Conservation (phyloP, 2,888 invertebrate genomes). For the Oxycera nigricornis region DNA sequence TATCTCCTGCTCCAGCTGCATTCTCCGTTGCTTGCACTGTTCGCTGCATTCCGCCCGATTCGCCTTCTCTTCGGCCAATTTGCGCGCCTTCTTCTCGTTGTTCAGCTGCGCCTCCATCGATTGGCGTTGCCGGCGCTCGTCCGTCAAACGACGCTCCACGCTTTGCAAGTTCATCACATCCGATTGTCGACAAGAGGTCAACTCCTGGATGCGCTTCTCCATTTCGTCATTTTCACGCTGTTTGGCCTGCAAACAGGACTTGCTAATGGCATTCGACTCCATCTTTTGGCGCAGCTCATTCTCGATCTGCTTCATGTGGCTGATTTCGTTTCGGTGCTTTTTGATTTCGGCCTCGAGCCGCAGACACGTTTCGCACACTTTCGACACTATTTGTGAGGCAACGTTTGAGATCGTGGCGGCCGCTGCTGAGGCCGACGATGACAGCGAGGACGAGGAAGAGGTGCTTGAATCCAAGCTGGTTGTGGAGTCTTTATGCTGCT, state of each 20-base stretch:
- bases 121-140: constrained; percentile 78
- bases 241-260: constrained; percentile 80
- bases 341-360: constrained; percentile 61
- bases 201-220: constrained; percentile 81
- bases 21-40: constrained; percentile 69
- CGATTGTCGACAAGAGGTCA: constrained; percentile 74
- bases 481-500: constrained; percentile 52
- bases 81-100: constrained; percentile 76
- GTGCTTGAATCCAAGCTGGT: constrained; percentile 52
- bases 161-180: constrained; percentile 79
- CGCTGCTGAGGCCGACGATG: constrained; percentile 54
- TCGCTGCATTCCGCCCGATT: constrained; percentile 71
- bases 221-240: constrained; percentile 80
- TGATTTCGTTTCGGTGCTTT: constrained; percentile 60
- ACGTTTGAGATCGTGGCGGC: constrained; percentile 57
- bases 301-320: constrained; percentile 62
- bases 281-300: constrained; percentile 62
- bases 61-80: constrained; percentile 63
- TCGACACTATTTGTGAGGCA: constrained; percentile 60
- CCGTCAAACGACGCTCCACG: constrained; percentile 82
- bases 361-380: constrained; percentile 61
- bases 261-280: constrained; percentile 69
- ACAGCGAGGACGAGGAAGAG: constrained; percentile 49
- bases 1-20: constrained; percentile 73
- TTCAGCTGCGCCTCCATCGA: constrained; percentile 76